A percentile compares a stretch with the other conserved stretches of the same genome.
phyloP scores from a whole-genome alignment of 1,140 invertebrate genomes.

The Sarcophaga peregrina region DNA sequence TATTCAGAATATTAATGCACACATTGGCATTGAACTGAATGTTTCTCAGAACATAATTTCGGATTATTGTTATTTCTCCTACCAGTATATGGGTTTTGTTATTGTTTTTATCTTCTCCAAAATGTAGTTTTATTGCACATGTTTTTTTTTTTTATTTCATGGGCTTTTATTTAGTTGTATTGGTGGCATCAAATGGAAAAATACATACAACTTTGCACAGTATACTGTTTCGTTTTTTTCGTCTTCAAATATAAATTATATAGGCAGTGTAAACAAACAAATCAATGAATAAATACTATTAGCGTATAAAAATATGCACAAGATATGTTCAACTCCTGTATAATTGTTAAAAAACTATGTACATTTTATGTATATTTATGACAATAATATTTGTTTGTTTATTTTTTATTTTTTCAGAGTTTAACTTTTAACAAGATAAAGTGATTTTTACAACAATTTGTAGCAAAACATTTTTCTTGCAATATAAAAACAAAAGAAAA shows the following conservation, averaged over 20 bases:
- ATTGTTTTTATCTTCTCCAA: background rate
- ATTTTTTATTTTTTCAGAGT: slow-evolving; percentile 2
- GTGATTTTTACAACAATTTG: background rate
- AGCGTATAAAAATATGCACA: no score
- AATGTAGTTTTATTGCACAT: background rate
- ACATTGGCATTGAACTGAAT: slow-evolving; percentile 5
- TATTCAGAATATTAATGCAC: slow-evolving; percentile 14
- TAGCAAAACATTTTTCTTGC: background rate
- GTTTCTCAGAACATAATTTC: background rate
- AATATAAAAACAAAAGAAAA: background rate
- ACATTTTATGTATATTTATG: background rate
- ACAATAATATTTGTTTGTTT: slow-evolving; percentile 18
- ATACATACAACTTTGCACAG: no score
- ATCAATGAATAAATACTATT: no score
- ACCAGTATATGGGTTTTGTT: background rate
- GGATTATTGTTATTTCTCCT: background rate
- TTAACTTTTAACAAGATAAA: background rate
- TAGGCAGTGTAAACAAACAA: no score
- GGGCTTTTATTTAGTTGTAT: background rate
- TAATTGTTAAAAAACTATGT: no score
- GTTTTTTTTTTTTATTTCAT: background rate
- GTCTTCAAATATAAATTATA: no score
- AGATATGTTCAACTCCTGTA: no score
- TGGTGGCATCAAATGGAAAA: no score
- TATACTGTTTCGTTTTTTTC: no score